Percentiles rank a stretch among this genome's conserved stretches.
Evolutionary conservation across 1,140 invertebrate species (phyloP).

Genomic region (Drosophila ercepeae): DNA sequence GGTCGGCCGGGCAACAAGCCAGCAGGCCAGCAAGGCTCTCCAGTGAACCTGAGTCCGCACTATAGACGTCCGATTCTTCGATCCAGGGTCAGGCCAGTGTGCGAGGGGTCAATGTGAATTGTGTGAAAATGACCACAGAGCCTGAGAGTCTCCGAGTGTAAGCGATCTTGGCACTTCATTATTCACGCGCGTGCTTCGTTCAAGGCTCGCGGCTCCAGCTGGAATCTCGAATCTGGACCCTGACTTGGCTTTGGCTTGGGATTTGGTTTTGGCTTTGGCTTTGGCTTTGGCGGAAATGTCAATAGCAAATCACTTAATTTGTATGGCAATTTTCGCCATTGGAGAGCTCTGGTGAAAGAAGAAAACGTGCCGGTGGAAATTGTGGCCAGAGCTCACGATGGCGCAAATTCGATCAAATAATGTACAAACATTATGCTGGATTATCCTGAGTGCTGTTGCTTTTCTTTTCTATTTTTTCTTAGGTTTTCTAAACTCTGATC

Average conservation of each 20-base stretch:
- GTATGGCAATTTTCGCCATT: conserved; percentile 74
- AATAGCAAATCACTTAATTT: conserved; percentile 84
- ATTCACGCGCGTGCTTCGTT: conserved; percentile 79
- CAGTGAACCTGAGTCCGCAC: too few species aligned
- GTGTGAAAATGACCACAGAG: conserved; percentile 69
- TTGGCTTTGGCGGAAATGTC: conserved; percentile 69
- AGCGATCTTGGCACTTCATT: conserved; percentile 83
- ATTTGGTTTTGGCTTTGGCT: conserved; percentile 24
- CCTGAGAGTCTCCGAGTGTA: conserved; percentile 47
- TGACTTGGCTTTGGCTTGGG: not conserved
- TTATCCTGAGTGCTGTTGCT: conserved; percentile 33
- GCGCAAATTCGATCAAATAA: conserved; percentile 74
- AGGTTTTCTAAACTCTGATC: conserved; percentile 40
- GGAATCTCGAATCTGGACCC: conserved; percentile 13
- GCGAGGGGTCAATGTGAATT: conserved; percentile 78
- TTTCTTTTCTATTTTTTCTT: not conserved
- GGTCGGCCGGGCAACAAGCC: conserved; percentile 38
- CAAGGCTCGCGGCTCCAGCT: conserved; percentile 58
- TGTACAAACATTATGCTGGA: conserved; percentile 69
- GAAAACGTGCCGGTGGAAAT: conserved; percentile 68
- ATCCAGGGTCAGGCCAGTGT: conserved; percentile 68
- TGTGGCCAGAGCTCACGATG: conserved; percentile 59
- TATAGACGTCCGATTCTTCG: conserved; percentile 7
- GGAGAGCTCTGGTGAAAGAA: conserved; percentile 22
- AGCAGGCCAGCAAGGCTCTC: not conserved